These are phyloP conservation scores for Neosilurus mollespiculum DNA, from an alignment of 2,797 vertebrate genomes.

Conservation along the genomic window DNA sequence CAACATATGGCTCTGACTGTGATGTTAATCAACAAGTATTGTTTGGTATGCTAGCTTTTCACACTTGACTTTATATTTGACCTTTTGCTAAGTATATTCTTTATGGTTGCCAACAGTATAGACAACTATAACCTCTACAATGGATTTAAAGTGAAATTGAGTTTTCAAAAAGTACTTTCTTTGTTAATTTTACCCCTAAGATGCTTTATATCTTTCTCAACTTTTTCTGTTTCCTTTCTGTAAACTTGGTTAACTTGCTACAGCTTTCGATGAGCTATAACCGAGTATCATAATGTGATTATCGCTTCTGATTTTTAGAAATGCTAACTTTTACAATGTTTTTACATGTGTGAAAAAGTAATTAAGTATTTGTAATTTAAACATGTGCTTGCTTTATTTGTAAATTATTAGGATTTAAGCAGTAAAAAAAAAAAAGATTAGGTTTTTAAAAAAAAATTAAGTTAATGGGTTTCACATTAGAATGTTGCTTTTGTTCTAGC, in stretches of 20 bases:
- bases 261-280: not conserved
- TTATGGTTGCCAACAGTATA: not conserved
- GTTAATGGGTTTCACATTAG: not conserved
- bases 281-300: not conserved
- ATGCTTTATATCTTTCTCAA: not conserved
- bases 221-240: not conserved
- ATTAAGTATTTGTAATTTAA: not conserved
- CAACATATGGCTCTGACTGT: not conserved
- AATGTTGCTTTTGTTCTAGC: not conserved
- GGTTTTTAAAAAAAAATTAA: not conserved
- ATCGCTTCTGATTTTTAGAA: not conserved
- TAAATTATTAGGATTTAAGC: not conserved
- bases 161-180: not conserved
- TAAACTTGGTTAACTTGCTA: not conserved
- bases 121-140: not conserved
- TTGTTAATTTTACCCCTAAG: not conserved
- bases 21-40: not conserved
- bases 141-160: not conserved
- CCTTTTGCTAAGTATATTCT: not conserved
- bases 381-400: not conserved
- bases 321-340: not conserved
- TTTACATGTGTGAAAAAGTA: not conserved
- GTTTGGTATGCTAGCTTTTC: slow-evolving; percentile 6
- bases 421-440: not conserved
- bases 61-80: not conserved